phyloP scores from a whole-genome alignment of 2,797 vertebrate species.

The Bovichtus variegatus region DNA sequence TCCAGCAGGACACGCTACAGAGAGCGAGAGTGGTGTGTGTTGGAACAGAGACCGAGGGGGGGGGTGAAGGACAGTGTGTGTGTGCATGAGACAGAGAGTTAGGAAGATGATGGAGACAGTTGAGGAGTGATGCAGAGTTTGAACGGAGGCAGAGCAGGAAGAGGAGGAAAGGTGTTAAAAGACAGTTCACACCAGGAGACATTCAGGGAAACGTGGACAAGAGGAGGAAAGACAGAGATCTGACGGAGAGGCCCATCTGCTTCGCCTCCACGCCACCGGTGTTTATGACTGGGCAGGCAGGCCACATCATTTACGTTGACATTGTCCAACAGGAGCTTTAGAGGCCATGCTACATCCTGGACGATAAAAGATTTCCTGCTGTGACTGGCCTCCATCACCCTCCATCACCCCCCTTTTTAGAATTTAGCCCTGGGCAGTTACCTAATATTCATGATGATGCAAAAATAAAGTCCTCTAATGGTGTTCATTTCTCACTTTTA shows the following conservation, averaged over 20 bases:
- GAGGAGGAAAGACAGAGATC: slow-evolving; percentile 58
- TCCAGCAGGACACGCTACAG: slow-evolving; percentile 64
- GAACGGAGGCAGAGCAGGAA: slow-evolving; percentile 15
- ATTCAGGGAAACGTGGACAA: slow-evolving; percentile 53
- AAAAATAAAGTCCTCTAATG: neutral
- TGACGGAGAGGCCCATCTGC: slow-evolving; percentile 80
- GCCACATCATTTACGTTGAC: slow-evolving; percentile 63
- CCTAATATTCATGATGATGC: neutral
- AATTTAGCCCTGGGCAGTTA: neutral
- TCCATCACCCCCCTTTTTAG: neutral
- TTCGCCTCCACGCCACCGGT: slow-evolving; percentile 55
- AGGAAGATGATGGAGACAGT: neutral
- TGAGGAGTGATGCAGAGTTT: slow-evolving; percentile 34
- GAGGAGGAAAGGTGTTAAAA: slow-evolving; percentile 40
- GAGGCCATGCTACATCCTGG: slow-evolving; percentile 41
- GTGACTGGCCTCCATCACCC: slow-evolving; percentile 21
- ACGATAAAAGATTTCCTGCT: slow-evolving; percentile 38
- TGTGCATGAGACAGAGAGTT: neutral
- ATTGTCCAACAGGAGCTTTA: slow-evolving; percentile 55
- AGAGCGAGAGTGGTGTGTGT: slow-evolving; percentile 22
- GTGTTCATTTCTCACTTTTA: neutral
- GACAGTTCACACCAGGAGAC: slow-evolving; percentile 36
- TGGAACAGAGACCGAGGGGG: neutral
- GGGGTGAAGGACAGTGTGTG: slow-evolving; percentile 20
- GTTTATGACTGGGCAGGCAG: slow-evolving; percentile 61